phyloP scores from a whole-genome alignment of 2,797 vertebrate species.

The Gymnoscopelus braueri region DNA sequence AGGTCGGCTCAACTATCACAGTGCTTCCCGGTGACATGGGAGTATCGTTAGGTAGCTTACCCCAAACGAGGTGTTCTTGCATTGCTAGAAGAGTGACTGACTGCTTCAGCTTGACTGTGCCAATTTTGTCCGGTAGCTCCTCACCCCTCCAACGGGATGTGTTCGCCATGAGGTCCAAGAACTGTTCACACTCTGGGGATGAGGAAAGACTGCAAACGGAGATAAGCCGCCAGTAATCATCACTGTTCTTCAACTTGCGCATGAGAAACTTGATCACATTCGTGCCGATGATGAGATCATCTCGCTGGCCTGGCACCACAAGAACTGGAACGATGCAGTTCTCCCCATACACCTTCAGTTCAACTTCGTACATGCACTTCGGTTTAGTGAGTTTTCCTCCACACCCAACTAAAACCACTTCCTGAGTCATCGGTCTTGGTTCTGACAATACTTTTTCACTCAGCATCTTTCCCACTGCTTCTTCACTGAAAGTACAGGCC shows the following conservation, averaged over 20 bases:
- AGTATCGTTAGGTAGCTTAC: too few species aligned
- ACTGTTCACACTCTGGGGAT: slow-evolving; percentile 27
- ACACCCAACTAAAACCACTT: slow-evolving; percentile 16
- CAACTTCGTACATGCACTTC: slow-evolving; percentile 46
- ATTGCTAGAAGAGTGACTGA: too few species aligned
- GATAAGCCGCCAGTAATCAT: slow-evolving; percentile 19
- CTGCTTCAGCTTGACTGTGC: slow-evolving; percentile 21
- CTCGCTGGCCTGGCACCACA: slow-evolving; percentile 29
- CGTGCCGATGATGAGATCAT: slow-evolving; percentile 44
- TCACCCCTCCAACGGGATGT: slow-evolving; percentile 16
- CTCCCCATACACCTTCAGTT: slow-evolving; percentile 43
- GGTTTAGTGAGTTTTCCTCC: background rate
- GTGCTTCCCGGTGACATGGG: too few species aligned
- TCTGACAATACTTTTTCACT: too few species aligned
- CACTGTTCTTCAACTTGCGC: slow-evolving; percentile 30
- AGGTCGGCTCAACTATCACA: slow-evolving; percentile 12
- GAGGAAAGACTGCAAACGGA: background rate
- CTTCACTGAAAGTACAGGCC: too few species aligned
- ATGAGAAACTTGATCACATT: slow-evolving; percentile 51
- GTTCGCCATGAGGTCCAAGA: slow-evolving; percentile 42
- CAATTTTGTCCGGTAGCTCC: slow-evolving; percentile 14
- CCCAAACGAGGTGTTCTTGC: too few species aligned
- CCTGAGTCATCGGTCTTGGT: background rate
- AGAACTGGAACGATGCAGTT: slow-evolving; percentile 12
- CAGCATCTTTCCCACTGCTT: too few species aligned